Base-by-base conservation (phyloP, 2,113 vertebrate genomes). In the Oryctolagus cuniculus region DNA sequence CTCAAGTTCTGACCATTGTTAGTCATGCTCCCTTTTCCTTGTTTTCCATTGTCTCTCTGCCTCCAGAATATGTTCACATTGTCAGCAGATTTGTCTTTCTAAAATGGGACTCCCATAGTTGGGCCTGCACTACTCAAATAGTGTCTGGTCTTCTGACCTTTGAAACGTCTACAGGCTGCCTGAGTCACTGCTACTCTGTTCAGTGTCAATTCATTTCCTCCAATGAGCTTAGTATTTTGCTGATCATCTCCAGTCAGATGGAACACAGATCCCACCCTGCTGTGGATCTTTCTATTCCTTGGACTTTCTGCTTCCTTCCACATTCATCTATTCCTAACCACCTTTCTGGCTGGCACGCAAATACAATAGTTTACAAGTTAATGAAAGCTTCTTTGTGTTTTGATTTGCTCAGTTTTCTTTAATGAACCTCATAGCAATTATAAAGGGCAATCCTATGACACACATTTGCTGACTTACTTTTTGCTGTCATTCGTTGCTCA, bases 401-500 rank as follows among this genome's bases (percentile, higher is more conserved):
- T 44, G 29, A 17, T 4, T 44, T 22, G 36, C 24, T 86, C 64
- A 64, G 64, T 15, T 55, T 72, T 82, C 19, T 66, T 75, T 89
- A 69, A 29, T 64, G n/a, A 90, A 31, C 24, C 27, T 9, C 31
- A 11, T 10, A 84, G 67, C 7, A 84, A 44, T 75, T 78, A 67
- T 31, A 44, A 95, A 92, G 77, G 21, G 25, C 17, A 38, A 16
- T 27, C 19, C 2, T 75, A 27, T 67, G 10, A 34, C 27, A 78
- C 24, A 63, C 7, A 6, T 15, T 58, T 58, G 55, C 19, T 15
- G 55, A 58, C 13, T 66, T 10, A 38, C 75, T 66, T 83, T 53
- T 77, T 72, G 29, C 24, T 36, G 2, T 72, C 51, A 64, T 72
- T 95, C 6, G 9, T 74, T 94, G 19, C 82, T 92, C 80, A 87